Evolutionary conservation across 2,888 invertebrate genomes (phyloP), one percentile per base, ranked within the genome.

Genomic region (Trichopria drosophilae): DNA sequence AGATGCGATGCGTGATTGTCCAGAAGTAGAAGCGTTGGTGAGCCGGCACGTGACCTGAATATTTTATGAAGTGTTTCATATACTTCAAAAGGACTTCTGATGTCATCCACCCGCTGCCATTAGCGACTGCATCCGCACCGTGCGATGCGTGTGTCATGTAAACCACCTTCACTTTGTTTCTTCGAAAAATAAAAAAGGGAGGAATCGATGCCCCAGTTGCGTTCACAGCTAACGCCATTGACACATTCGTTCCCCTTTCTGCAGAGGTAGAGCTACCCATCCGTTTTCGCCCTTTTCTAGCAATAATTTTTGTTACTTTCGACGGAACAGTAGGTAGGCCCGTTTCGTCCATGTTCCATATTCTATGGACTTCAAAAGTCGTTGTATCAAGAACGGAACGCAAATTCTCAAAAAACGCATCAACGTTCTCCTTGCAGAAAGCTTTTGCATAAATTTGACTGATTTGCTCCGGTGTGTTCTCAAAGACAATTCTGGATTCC

Each of bases 161-260:
- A 6, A 6, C 15, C 10, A n/a, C 6, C 5, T 35, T 13, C 35
- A 56, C 53, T 6, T 47, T 51, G 23, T 58, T 34, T 1, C 45
- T 32, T 4, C 54, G 51, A 35, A 57, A 57, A 7, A 57, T 9
- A 37, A 47, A 58, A 22, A 58, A 51, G 3, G 55, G 55, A 6
- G 53, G 47, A 7, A 58, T 45, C 2, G 32, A 44, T 15, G 49
- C 22, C 9, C 52, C 57, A 9, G 9, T 19, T 2, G 55, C 52
- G 24, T 12, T 37, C 1, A 55, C 44, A 4, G 53, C 23, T n/a
- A 53, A 9, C 2, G 52, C 51, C 54, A 57, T 47, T 2, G 54
- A 43, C 2, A 57, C 40, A 23, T 43, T 42, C 7, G 51, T 24
- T 5, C 54, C 57, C 13, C 49, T 42, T 24, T 57, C n/a, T n/a